Percentiles rank a stretch among this genome's conserved stretches.
Conservation (phyloP, 2,797 vertebrate species). For the Gadopsis marmoratus region DNA sequence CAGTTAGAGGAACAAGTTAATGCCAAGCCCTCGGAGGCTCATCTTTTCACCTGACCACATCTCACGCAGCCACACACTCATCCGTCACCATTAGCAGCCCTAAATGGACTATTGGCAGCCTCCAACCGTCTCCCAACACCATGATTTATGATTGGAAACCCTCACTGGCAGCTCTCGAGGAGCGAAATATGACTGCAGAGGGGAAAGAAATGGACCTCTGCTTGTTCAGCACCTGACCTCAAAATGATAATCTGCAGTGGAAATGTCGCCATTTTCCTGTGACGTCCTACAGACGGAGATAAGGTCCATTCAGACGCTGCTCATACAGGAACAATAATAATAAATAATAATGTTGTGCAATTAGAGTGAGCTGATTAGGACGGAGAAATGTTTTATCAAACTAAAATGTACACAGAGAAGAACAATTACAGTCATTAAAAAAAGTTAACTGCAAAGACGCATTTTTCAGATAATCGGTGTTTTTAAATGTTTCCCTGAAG, state of each 20-base stretch:
- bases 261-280: not conserved
- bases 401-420: not conserved
- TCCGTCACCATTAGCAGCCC: constrained; percentile 59
- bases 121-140: constrained; percentile 24
- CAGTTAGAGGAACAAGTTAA: constrained; percentile 41
- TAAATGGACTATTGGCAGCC: constrained; percentile 55
- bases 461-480: too few relatives aligned
- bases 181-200: constrained; percentile 31
- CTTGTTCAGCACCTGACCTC: constrained; percentile 16
- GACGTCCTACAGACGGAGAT: not conserved
- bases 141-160: constrained; percentile 56
- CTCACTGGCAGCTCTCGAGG: constrained; percentile 30
- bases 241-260: constrained; percentile 1
- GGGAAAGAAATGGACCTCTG: not conserved
- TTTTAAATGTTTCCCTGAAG: too few relatives aligned
- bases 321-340: too few relatives aligned
- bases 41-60: constrained; percentile 24
- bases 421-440: not conserved
- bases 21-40: constrained; percentile 39
- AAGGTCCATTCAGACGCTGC: too few relatives aligned
- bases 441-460: not conserved
- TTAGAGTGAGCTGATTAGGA: too few relatives aligned
- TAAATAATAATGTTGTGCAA: too few relatives aligned
- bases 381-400: not conserved
- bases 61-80: constrained; percentile 43